Evolutionary conservation across 2,888 invertebrate genomes (phyloP).

Genomic region (Ichneumon xanthorius): DNA sequence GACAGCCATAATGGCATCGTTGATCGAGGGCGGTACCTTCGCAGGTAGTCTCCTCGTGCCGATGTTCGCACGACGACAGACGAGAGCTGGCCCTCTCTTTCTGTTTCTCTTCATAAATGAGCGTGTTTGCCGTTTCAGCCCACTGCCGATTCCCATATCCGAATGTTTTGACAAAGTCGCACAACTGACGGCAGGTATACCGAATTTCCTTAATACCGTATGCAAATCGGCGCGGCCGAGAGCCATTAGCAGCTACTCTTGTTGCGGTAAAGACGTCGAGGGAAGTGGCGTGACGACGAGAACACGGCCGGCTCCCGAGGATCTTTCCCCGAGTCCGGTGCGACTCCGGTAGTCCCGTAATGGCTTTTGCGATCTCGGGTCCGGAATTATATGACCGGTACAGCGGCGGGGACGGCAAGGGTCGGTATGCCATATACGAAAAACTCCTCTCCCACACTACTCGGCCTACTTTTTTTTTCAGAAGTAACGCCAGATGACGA

Average conservation of each 20-base stretch:
- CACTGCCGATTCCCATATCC: slow-evolving; percentile 44
- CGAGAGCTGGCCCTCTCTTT: neutral
- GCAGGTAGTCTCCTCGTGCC: slow-evolving; percentile 57
- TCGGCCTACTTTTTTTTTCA: slow-evolving; percentile 16
- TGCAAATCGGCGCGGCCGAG: slow-evolving; percentile 76
- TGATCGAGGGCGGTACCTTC: slow-evolving; percentile 66
- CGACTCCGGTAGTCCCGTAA: slow-evolving; percentile 45
- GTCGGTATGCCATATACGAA: neutral
- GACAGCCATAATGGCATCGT: slow-evolving; percentile 68
- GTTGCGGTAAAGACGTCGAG: slow-evolving; percentile 72
- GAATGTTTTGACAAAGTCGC: slow-evolving; percentile 76
- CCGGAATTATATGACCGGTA: slow-evolving; percentile 38
- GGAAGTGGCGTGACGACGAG: slow-evolving; percentile 34
- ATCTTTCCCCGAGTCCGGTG: slow-evolving; percentile 20
- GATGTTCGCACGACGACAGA: slow-evolving; percentile 31
- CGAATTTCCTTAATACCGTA: slow-evolving; percentile 80
- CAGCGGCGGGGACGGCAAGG: slow-evolving; percentile 20
- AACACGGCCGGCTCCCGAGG: slow-evolving; percentile 45
- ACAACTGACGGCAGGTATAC: slow-evolving; percentile 75
- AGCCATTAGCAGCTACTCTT: slow-evolving; percentile 77
- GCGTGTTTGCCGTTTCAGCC: slow-evolving; percentile 35
- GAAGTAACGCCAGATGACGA: slow-evolving; percentile 19
- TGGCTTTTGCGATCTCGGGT: slow-evolving; percentile 12
- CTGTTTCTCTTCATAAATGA: slow-evolving; percentile 24
- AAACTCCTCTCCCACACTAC: slow-evolving; percentile 8